phyloP scores from a whole-genome alignment of 2,797 vertebrate species.

The Eupleurogrammus muticus region DNA sequence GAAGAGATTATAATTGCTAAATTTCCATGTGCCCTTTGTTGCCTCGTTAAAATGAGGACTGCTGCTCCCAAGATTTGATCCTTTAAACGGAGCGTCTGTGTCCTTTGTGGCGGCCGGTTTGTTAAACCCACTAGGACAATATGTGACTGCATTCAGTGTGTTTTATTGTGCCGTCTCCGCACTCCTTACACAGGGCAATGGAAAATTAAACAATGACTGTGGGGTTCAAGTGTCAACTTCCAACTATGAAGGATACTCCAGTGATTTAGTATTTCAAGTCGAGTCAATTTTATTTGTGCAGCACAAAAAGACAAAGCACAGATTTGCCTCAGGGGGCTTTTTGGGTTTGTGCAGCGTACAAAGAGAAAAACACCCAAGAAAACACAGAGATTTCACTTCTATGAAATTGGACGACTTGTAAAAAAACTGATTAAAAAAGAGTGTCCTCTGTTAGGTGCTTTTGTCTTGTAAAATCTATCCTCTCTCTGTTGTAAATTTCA shows the following conservation, averaged over 20 bases:
- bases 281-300: too few species aligned
- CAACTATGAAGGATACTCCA: neutral
- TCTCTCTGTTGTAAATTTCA: neutral
- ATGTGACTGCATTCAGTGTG: neutral
- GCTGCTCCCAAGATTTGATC: slow-evolving; percentile 23
- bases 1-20: slow-evolving; percentile 68
- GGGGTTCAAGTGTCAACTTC: slow-evolving; percentile 1
- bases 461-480: neutral
- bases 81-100: slow-evolving; percentile 2
- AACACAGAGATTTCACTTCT: neutral
- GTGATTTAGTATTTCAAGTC: neutral
- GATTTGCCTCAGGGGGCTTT: too few species aligned
- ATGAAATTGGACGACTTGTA: neutral
- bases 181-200: neutral
- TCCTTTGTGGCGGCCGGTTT: slow-evolving; percentile 13
- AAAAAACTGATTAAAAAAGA: neutral
- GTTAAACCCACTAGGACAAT: neutral
- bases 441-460: neutral
- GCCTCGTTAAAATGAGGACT: slow-evolving; percentile 22
- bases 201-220: neutral
- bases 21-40: slow-evolving; percentile 58
- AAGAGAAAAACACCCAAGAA: too few species aligned
- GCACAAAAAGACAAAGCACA: too few species aligned
- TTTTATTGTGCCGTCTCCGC: neutral
- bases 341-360: too few species aligned